phyloP scores from a whole-genome alignment of 2,113 vertebrate species.

The Phasianus colchicus region DNA sequence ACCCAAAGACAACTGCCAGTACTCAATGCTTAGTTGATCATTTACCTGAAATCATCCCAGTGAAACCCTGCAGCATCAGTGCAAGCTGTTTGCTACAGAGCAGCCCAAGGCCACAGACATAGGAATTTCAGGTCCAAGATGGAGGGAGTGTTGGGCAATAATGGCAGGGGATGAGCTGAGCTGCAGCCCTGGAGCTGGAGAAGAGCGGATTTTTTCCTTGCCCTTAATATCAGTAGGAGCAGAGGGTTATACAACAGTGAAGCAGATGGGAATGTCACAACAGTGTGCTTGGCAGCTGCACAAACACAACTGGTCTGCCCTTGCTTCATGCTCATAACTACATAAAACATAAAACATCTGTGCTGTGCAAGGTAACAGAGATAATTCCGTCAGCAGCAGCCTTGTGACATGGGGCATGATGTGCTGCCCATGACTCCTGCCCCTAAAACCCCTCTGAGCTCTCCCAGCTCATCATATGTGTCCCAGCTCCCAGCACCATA shows the following conservation, averaged over 20 bases:
- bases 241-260: not conserved
- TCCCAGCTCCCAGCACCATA: too few species aligned
- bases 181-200: rapidly evolving
- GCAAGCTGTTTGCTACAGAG: not conserved
- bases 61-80: not conserved
- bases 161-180: not conserved
- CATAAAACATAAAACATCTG: not conserved
- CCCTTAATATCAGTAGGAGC: not conserved
- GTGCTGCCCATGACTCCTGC: rapidly evolving
- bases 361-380: not conserved
- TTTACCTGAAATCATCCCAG: not conserved
- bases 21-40: not conserved
- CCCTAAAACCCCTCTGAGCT: not conserved
- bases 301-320: conserved; percentile 37
- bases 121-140: not conserved
- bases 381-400: not conserved
- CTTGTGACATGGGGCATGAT: not conserved
- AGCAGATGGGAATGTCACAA: conserved; percentile 38
- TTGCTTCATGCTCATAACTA: not conserved
- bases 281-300: not conserved
- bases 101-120: not conserved
- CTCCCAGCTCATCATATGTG: too few species aligned
- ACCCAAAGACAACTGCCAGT: not conserved
- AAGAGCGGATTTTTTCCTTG: not conserved
- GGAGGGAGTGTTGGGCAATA: not conserved